Evolutionary conservation across 2,797 vertebrate species (phyloP).

Genomic region (Avahi laniger): DNA sequence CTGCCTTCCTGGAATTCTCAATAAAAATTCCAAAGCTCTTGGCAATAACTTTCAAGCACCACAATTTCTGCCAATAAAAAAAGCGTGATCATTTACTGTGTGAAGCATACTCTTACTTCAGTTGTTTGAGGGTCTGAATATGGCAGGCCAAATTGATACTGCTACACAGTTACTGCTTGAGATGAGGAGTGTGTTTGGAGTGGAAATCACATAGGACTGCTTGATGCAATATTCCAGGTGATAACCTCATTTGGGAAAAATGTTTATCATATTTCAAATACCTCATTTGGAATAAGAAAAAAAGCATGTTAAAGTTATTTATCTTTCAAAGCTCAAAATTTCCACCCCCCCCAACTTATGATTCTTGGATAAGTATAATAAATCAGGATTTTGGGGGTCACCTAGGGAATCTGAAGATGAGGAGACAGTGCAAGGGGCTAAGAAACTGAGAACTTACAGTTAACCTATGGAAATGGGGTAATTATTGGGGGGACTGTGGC

Average conservation of each 20-base stretch:
- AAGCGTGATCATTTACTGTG: not conserved
- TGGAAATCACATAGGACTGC: not conserved
- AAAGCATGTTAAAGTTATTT: not conserved
- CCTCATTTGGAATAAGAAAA: not conserved
- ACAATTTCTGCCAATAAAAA: not conserved
- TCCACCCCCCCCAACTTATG: not conserved
- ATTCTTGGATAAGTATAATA: constrained; percentile 12
- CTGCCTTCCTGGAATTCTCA: constrained; percentile 47
- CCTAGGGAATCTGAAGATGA: not conserved
- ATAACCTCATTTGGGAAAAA: not conserved
- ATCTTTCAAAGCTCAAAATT: not conserved
- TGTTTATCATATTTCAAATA: not conserved
- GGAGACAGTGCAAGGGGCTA: not conserved
- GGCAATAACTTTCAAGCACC: constrained; percentile 18
- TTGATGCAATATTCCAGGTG: not conserved
- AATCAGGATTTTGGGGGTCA: not conserved
- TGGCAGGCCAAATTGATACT: constrained; percentile 7
- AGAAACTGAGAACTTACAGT: not conserved
- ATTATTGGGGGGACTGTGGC: not conserved
- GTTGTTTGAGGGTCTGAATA: not conserved
- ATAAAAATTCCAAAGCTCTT: constrained; percentile 47
- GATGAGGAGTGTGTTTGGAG: not conserved
- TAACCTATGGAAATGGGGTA: not conserved
- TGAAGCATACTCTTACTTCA: constrained; percentile 3
- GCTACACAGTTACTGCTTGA: constrained; percentile 6